Conservation (phyloP, 2,113 vertebrate genomes). For the Ceratotherium simum region DNA sequence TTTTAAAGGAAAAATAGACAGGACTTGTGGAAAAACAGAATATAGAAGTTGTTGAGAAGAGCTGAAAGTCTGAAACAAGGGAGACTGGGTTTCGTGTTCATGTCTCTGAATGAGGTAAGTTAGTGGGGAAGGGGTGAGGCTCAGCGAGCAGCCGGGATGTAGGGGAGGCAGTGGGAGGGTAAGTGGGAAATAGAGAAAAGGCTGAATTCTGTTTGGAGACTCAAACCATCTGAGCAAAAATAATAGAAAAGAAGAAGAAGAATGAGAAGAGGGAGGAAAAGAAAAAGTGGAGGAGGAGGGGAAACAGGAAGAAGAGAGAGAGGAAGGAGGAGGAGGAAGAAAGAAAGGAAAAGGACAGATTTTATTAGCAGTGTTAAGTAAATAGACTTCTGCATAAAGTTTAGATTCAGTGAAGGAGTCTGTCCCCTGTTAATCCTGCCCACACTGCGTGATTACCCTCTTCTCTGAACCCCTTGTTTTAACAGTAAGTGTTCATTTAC, state of each 20-base stretch:
- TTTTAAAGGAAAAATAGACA: background rate
- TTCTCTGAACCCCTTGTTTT: background rate
- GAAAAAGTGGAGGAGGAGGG: background rate
- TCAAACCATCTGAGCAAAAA: background rate
- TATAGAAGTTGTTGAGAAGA: background rate
- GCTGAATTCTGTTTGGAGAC: background rate
- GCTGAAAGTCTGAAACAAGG: background rate
- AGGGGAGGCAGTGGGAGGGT: rapidly evolving
- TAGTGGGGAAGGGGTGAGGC: background rate
- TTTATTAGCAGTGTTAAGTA: background rate
- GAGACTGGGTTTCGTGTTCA: background rate
- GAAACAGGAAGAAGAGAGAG: background rate
- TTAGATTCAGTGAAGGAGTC: background rate
- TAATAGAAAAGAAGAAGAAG: background rate
- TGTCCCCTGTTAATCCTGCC: rapidly evolving
- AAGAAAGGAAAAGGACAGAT: no score
- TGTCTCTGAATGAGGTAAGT: background rate
- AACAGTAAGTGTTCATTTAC: no score
- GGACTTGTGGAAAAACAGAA: background rate
- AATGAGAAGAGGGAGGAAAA: background rate
- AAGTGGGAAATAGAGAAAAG: background rate
- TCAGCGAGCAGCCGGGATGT: rapidly evolving
- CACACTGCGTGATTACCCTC: background rate
- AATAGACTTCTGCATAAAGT: background rate
- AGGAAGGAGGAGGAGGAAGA: background rate